phyloP scores from a whole-genome alignment of 2,113 vertebrate genomes.

The Ceyx melanurus region DNA sequence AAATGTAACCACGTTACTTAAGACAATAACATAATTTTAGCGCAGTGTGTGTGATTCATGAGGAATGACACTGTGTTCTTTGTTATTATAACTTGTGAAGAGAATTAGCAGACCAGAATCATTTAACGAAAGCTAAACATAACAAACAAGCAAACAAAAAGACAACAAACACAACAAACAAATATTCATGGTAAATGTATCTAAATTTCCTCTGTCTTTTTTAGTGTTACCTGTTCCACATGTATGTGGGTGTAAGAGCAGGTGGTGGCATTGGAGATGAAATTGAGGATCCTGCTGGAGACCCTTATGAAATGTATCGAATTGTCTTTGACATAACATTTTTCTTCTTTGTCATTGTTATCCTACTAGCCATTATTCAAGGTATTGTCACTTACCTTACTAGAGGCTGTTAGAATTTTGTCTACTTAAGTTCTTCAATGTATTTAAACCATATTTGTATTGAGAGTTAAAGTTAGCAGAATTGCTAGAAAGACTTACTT shows the following conservation, averaged over 20 bases:
- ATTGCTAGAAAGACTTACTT: neutral
- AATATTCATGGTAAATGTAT: neutral
- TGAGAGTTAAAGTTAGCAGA: neutral
- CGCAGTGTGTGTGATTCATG: neutral
- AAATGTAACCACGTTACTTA: neutral
- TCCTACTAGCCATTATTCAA: conserved; percentile 97
- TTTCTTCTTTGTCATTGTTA: conserved; percentile 99
- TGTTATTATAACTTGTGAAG: neutral
- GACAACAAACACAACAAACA: neutral
- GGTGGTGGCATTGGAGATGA: conserved; percentile 97
- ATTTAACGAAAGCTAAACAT: neutral
- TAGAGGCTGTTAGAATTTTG: neutral
- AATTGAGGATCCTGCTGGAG: conserved; percentile 97
- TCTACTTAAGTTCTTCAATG: neutral
- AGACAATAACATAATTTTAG: neutral
- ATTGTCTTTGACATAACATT: conserved; percentile 99
- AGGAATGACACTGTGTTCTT: neutral
- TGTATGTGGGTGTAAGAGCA: conserved; percentile 97
- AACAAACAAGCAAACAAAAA: no score
- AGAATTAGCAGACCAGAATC: neutral
- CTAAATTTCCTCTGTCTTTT: neutral
- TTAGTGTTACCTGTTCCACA: conserved; percentile 97
- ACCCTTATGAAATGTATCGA: conserved; percentile 96
- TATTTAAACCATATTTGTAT: neutral
- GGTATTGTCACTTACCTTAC: conserved; percentile 71